Evolutionary conservation across 2,888 invertebrate genomes (phyloP).

Genomic region (Clistopyga incitator): DNA sequence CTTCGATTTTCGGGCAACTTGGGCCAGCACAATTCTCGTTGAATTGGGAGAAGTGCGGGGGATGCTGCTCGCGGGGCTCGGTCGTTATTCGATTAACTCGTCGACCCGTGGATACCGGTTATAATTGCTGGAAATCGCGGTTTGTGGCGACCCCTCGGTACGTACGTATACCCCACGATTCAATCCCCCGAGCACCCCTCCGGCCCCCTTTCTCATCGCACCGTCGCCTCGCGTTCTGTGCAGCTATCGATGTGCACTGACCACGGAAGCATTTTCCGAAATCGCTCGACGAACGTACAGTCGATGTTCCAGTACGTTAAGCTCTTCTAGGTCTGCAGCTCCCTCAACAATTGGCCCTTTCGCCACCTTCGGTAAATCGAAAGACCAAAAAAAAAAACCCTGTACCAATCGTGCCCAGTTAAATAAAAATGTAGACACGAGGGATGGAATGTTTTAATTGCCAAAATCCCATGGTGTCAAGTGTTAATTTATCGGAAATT

Average conservation of each 20-base stretch:
- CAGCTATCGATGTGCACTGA: slow-evolving; percentile 1
- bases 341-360: too few relatives aligned
- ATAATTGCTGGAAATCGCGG: slow-evolving; percentile 71
- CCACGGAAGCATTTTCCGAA: slow-evolving; percentile 7
- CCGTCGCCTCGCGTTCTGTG: background rate
- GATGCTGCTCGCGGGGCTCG: slow-evolving; percentile 16
- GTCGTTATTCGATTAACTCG: slow-evolving; percentile 71
- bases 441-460: background rate
- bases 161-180: background rate
- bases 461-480: background rate
- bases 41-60: slow-evolving; percentile 11
- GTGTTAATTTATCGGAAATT: background rate
- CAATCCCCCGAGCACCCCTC: background rate
- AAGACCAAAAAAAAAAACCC: too few relatives aligned
- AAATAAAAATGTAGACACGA: too few relatives aligned
- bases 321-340: too few relatives aligned
- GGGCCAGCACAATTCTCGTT: slow-evolving; percentile 38
- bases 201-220: background rate
- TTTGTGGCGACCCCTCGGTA: slow-evolving; percentile 41
- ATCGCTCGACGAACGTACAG: slow-evolving; percentile 9
- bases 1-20: slow-evolving; percentile 54
- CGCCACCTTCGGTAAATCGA: too few relatives aligned
- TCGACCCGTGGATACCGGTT: slow-evolving; percentile 64
- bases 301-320: background rate
- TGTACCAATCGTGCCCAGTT: too few relatives aligned